Evolutionary conservation across 2,113 vertebrate genomes (phyloP).

Genomic region (Melanerpes aurifrons): DNA sequence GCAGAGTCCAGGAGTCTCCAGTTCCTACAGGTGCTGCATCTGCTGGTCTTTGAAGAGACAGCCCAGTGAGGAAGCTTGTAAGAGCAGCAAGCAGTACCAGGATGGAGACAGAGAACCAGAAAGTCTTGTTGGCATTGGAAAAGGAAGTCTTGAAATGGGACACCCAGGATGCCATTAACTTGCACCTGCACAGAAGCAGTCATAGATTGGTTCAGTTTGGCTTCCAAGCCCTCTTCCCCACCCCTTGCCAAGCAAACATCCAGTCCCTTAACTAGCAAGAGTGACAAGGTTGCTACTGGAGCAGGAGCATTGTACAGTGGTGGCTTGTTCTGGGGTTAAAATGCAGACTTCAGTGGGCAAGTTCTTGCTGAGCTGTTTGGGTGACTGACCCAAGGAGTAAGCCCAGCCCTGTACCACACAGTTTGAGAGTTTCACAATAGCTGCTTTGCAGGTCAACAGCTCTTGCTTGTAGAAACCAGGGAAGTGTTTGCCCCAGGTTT

Average conservation of each 20-base stretch:
- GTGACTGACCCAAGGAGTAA: background rate
- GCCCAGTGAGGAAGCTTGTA: slow-evolving; percentile 84
- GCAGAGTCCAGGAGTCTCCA: slow-evolving; percentile 87
- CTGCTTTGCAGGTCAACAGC: background rate
- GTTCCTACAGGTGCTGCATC: slow-evolving; percentile 87
- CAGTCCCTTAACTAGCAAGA: background rate
- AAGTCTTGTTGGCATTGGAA: slow-evolving; percentile 68
- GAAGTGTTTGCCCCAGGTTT: background rate
- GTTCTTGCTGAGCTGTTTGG: background rate
- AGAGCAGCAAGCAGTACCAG: slow-evolving; percentile 84
- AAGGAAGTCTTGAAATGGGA: slow-evolving; percentile 63
- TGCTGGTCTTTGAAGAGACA: slow-evolving; percentile 86
- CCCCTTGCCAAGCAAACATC: background rate
- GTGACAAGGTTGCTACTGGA: background rate
- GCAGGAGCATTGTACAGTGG: background rate
- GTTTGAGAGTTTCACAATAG: background rate
- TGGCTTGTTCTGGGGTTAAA: background rate
- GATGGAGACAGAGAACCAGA: slow-evolving; percentile 82
- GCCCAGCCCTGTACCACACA: accelerated
- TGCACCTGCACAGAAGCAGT: slow-evolving; percentile 39
- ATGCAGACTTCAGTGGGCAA: too few species aligned
- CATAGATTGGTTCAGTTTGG: background rate
- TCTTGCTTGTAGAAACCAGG: background rate
- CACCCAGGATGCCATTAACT: slow-evolving; percentile 22
- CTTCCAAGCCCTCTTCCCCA: background rate